These are phyloP conservation scores for Cyprinodon diabolis DNA, from an alignment of 2,797 vertebrate species.

Conservation along the genomic window DNA sequence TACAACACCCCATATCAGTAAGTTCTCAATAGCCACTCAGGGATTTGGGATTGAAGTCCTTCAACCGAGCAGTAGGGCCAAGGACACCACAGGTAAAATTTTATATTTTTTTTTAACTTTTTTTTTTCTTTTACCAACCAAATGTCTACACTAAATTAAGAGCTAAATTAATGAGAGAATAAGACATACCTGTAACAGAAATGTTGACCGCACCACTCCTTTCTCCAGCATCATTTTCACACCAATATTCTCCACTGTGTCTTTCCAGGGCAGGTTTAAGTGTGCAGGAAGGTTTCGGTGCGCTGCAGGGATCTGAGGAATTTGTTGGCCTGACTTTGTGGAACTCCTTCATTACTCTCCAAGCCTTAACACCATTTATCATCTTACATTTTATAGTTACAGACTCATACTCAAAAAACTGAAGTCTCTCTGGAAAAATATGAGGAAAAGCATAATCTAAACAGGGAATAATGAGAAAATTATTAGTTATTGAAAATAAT, in stretches of 20 bases:
- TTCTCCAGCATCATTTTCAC: neutral
- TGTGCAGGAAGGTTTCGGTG: neutral
- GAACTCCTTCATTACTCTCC: conserved; percentile 1
- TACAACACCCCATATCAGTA: no score
- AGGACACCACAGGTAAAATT: no score
- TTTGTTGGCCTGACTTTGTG: neutral
- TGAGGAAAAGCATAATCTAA: neutral
- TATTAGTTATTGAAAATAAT: neutral
- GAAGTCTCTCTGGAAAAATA: neutral
- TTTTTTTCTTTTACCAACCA: no score
- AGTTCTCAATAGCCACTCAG: no score
- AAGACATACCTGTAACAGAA: neutral
- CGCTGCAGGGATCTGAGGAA: neutral
- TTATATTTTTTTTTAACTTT: no score
- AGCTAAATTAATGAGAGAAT: no score
- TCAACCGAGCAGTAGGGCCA: no score
- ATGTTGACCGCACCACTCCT: neutral
- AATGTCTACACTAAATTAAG: no score
- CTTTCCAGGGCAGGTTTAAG: neutral
- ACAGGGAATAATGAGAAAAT: neutral
- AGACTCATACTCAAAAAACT: conserved; percentile 7
- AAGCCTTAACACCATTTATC: neutral
- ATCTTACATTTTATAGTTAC: neutral
- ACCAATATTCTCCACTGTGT: conserved; percentile 5
- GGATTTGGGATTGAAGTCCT: no score